Conservation (phyloP, 2,113 vertebrate species). For the Hippopotamus amphibius region DNA sequence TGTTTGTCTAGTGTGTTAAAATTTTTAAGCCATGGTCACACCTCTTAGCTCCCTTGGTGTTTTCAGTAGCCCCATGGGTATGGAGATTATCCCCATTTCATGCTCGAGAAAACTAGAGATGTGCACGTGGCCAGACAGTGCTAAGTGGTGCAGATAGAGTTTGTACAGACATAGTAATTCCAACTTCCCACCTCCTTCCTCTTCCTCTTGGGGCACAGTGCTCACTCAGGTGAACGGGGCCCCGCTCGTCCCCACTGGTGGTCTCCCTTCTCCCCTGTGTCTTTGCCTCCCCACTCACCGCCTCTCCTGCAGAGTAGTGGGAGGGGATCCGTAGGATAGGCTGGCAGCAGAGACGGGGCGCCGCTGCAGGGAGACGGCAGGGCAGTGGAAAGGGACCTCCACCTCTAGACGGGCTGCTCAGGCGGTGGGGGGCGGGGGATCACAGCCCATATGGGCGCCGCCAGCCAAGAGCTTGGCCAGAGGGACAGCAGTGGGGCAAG, state of each 20-base stretch:
- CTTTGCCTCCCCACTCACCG: not conserved
- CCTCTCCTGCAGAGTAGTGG: not conserved
- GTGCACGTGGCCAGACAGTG: not conserved
- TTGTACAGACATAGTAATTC: not conserved
- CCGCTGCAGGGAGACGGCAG: not conserved
- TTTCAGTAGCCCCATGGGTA: not conserved
- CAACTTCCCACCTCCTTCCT: not conserved
- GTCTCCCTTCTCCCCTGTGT: not conserved
- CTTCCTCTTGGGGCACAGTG: too few species aligned
- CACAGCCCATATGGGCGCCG: not conserved
- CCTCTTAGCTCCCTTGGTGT: slow-evolving; percentile 4
- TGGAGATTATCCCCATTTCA: slow-evolving; percentile 9
- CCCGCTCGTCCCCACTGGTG: too few species aligned
- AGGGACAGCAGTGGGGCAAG: not conserved
- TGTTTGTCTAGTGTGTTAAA: not conserved
- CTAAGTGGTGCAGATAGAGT: not conserved
- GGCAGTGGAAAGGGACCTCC: not conserved
- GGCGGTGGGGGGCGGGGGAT: not conserved
- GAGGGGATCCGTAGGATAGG: not conserved
- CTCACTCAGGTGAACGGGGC: not conserved
- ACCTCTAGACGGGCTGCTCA: not conserved
- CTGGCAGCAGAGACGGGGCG: not conserved
- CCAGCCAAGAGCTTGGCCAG: not conserved
- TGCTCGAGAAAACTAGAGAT: slow-evolving; percentile 18
- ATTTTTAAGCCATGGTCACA: not conserved